Conservation (phyloP, 2,888 invertebrate species). For the Amiota communis region DNA sequence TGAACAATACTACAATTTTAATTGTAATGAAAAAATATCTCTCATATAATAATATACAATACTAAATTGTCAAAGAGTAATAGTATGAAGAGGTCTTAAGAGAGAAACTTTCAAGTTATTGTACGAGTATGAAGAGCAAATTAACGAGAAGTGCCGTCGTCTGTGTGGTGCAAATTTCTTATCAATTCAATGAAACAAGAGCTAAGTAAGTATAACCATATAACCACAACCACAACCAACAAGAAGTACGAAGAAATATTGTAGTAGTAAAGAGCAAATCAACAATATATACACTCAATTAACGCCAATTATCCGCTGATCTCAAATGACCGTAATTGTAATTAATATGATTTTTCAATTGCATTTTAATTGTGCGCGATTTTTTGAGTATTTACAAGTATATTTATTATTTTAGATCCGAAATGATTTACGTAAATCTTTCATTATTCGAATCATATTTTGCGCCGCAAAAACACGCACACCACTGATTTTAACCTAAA, state of each 20-base stretch:
- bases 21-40: too few relatives aligned
- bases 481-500: conserved; percentile 9
- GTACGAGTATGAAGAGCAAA: conserved; percentile 5
- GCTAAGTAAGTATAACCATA: conserved; percentile 19
- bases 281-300: conserved; percentile 52
- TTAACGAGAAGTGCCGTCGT: conserved; percentile 34
- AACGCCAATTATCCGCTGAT: conserved; percentile 60
- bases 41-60: too few relatives aligned
- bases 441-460: neutral
- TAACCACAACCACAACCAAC: conserved; percentile 29
- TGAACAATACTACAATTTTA: too few relatives aligned
- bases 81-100: neutral
- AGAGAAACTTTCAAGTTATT: neutral
- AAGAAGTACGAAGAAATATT: conserved; percentile 27
- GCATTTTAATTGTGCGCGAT: conserved; percentile 36
- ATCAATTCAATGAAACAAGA: conserved; percentile 59
- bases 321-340: conserved; percentile 52
- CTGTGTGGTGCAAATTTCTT: conserved; percentile 13
- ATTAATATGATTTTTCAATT: conserved; percentile 50
- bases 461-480: neutral
- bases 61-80: too few relatives aligned
- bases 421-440: conserved; percentile 26
- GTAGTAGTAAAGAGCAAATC: conserved; percentile 37
- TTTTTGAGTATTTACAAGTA: conserved; percentile 26
- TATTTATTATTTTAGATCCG: conserved; percentile 29